Evolutionary conservation across 2,888 invertebrate genomes (phyloP).

Genomic region (Diarsia brunnea): DNA sequence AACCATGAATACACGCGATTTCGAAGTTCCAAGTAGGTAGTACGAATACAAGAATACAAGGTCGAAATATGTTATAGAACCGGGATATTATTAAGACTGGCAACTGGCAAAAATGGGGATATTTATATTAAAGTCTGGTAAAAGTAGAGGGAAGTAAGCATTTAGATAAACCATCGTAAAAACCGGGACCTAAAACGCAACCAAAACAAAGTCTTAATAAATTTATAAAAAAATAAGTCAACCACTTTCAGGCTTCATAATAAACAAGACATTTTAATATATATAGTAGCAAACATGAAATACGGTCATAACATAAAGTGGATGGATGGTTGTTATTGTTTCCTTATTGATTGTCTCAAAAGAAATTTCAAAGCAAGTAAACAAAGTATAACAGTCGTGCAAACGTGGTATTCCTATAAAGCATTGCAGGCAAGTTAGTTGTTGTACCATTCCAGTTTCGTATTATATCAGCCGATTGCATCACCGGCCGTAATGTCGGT

Average conservation of each 20-base stretch:
- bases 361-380: neutral
- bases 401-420: constrained; percentile 12
- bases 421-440: constrained; percentile 16
- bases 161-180: neutral
- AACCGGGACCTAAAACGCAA: neutral
- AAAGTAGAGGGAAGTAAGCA: neutral
- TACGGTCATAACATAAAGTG: neutral
- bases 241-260: neutral
- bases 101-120: neutral
- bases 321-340: neutral
- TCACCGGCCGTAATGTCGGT: constrained; percentile 74
- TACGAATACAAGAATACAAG: constrained; percentile 1
- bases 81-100: neutral
- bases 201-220: neutral
- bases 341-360: neutral
- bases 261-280: neutral
- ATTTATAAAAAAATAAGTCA: neutral
- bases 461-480: constrained; percentile 70
- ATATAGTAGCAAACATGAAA: neutral
- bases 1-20: constrained; percentile 26
- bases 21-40: constrained; percentile 8
- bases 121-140: neutral
- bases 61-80: neutral
- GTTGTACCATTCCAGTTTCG: constrained; percentile 48
- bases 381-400: neutral